Evolutionary conservation across 2,797 vertebrate genomes (phyloP).

Genomic region (Denticeps clupeoides): DNA sequence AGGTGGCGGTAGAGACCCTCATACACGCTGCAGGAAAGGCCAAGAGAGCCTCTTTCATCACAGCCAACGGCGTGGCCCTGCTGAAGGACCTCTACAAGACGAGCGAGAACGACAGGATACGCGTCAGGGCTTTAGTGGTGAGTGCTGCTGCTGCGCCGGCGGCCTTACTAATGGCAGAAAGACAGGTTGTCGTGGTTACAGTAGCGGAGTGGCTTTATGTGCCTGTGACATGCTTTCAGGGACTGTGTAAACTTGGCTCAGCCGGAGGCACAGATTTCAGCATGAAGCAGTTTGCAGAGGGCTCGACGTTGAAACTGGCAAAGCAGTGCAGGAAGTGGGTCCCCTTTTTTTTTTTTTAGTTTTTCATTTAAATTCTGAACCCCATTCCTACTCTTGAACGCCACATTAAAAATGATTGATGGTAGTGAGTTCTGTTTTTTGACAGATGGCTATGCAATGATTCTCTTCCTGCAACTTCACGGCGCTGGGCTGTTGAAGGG

Average conservation of each 20-base stretch:
- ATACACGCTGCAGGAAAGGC: constrained; percentile 92
- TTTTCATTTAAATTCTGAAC: not conserved
- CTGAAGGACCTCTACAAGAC: constrained; percentile 96
- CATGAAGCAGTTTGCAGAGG: constrained; percentile 99
- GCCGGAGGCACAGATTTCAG: constrained; percentile 95
- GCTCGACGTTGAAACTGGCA: constrained; percentile 88
- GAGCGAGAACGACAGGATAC: constrained; percentile 85
- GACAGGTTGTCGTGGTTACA: too few species aligned
- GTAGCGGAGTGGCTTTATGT: too few species aligned
- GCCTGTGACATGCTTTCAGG: constrained; percentile 50
- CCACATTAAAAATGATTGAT: not conserved
- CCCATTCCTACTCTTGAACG: not conserved
- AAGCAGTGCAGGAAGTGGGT: constrained; percentile 96
- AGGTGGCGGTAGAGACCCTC: constrained; percentile 88
- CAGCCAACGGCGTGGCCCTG: constrained; percentile 81
- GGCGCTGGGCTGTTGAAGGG: constrained; percentile 91
- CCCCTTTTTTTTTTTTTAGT: not conserved
- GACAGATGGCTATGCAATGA: constrained; percentile 91
- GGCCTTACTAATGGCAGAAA: too few species aligned
- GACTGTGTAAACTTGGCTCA: constrained; percentile 91
- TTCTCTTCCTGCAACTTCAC: constrained; percentile 65
- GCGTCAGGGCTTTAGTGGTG: constrained; percentile 91
- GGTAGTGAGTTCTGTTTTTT: constrained; percentile 7
- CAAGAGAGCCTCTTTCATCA: constrained; percentile 93
- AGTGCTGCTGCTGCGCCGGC: too few species aligned